Evolutionary conservation across 2,113 vertebrate genomes (phyloP).

Genomic region (Vulpes vulpes): DNA sequence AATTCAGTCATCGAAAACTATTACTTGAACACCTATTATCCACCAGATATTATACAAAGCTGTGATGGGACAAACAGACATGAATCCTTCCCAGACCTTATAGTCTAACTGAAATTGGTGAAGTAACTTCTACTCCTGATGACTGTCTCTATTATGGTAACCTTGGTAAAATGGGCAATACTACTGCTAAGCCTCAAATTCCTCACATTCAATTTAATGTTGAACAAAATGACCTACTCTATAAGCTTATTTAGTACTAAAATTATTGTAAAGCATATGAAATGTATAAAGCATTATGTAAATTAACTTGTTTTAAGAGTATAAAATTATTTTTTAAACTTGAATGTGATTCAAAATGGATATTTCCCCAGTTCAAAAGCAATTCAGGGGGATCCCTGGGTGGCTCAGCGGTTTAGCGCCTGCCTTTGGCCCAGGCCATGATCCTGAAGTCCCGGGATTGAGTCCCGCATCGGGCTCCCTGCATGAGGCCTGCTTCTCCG

Average conservation of each 20-base stretch:
- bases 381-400: neutral
- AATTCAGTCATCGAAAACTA: conserved; percentile 7
- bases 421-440: too few species aligned
- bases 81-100: neutral
- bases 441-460: too few species aligned
- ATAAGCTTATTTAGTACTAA: neutral
- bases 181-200: neutral
- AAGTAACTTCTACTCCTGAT: neutral
- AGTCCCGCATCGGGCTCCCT: too few species aligned
- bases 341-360: neutral
- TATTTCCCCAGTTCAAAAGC: conserved; percentile 11
- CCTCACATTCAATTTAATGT: neutral
- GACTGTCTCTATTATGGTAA: neutral
- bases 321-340: neutral
- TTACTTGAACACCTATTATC: neutral
- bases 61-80: neutral
- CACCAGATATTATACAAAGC: neutral
- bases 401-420: too few species aligned
- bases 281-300: neutral
- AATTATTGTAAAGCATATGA: neutral
- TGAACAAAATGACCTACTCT: neutral
- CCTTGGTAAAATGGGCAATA: neutral
- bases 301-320: neutral
- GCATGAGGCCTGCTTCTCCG: too few species aligned
- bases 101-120: neutral